A percentile compares a stretch with the other conserved stretches of the same genome.
Evolutionary conservation across 1,140 invertebrate genomes (phyloP).

Genomic region (Drosophila willistoni): DNA sequence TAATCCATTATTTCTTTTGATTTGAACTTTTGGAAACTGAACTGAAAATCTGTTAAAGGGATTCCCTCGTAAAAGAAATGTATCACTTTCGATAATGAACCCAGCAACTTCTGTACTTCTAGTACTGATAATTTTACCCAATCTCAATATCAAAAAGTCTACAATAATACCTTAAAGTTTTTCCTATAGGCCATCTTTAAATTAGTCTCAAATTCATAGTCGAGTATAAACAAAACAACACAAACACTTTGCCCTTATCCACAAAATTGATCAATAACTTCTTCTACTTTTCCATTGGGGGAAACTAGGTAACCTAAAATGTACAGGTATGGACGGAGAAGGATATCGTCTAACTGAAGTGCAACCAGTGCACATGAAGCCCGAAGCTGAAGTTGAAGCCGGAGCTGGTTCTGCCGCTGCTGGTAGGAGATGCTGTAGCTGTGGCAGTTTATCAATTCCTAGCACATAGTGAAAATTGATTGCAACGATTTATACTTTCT

Average conservation of each 20-base stretch:
- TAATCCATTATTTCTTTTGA: too few species aligned
- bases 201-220: too few species aligned
- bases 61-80: too few species aligned
- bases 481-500: constrained; percentile 82
- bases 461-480: constrained; percentile 81
- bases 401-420: constrained; percentile 1
- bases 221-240: constrained; percentile 15
- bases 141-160: too few species aligned
- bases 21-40: too few species aligned
- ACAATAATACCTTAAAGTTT: too few species aligned
- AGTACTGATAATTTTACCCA: too few species aligned
- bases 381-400: background rate
- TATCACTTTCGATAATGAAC: too few species aligned
- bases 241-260: constrained; percentile 12
- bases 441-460: constrained; percentile 77
- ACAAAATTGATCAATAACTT: constrained; percentile 33
- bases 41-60: too few species aligned
- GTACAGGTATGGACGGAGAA: constrained; percentile 10
- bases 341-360: constrained; percentile 42
- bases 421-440: constrained; percentile 12
- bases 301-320: constrained; percentile 13
- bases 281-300: constrained; percentile 40
- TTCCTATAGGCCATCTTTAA: too few species aligned
- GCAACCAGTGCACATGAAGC: constrained; percentile 17
- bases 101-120: too few species aligned